Evolutionary conservation across 2,113 vertebrate genomes (phyloP), one percentile per base, ranked within the genome.

Genomic region (Sorex araneus): DNA sequence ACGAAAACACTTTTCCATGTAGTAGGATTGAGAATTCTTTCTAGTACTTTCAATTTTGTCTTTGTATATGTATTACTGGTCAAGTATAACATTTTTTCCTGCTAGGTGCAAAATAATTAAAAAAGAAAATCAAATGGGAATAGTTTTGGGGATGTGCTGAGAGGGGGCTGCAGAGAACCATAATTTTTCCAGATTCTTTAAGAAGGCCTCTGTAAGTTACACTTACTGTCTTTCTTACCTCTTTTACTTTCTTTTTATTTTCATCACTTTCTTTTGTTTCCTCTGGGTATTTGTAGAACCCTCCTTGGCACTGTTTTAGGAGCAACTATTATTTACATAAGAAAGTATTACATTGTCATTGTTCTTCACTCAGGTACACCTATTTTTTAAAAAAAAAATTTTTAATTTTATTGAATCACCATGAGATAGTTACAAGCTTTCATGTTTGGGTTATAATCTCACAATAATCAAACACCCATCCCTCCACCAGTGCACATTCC

Each of bases 241-340:
- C 60, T 25, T 25, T 25, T 7, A 63, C 18, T 63, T 23, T 63
- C 25, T 50, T 5, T 63, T 63, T 63, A 60, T n/a, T 60, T 60
- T 8, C 10, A 43, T 8, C n/a, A 43, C 4, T 64, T 87, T 36
- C 69, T 73, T 87, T 45, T 71, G 54, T 67, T 27, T 57, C 43
- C 8, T 15, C 40, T 63, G 28, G 67, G 19, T 43, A 32, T 85
- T 82, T 92, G 80, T 76, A 32, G 25, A 88, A 27, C 40, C 25
- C 69, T 8, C 86, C n/a, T 91, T 73, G 47, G 2, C 69, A 18
- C 45, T 13, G 18, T 87, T 91, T 94, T 84, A 67, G 81, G 25
- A 87, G 28, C 36, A 27, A 43, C 2, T 3, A 23, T 81, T n/a
- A 84, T 6, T 76, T 69, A 70, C 3, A 28, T 15, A 66, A 70